Percentiles rank a stretch among this genome's conserved stretches.
These are phyloP conservation scores for Eutrigla gurnardus DNA, from an alignment of 2,797 vertebrate genomes.

Conservation along the genomic window DNA sequence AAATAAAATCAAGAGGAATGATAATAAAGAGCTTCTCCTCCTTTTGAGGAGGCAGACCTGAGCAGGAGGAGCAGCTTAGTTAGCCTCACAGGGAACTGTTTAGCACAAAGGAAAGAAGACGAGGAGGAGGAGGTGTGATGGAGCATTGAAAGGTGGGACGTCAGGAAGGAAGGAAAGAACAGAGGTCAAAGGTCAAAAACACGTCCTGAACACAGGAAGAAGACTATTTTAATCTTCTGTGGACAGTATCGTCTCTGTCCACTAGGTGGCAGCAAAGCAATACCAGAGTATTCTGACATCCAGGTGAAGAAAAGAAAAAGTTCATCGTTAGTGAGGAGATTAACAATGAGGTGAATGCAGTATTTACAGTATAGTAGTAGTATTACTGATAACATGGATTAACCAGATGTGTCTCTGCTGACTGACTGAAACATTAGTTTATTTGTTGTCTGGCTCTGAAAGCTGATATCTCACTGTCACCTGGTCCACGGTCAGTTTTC, in stretches of 20 bases:
- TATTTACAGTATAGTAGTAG: background rate
- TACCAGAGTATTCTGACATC: background rate
- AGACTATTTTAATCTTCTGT: background rate
- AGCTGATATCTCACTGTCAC: constrained; percentile 29
- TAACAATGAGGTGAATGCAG: too few species aligned
- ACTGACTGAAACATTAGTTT: background rate
- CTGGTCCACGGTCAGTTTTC: constrained; percentile 35
- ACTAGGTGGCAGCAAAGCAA: background rate
- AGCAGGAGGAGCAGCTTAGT: too few species aligned
- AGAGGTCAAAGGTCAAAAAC: background rate
- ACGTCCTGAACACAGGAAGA: background rate
- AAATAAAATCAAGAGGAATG: too few species aligned
- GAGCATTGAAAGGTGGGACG: background rate
- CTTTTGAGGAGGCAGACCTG: too few species aligned
- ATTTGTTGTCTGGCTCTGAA: constrained; percentile 7
- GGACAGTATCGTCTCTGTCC: background rate
- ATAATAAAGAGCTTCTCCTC: too few species aligned
- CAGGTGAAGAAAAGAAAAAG: too few species aligned
- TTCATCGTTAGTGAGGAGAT: too few species aligned
- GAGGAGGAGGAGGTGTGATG: background rate
- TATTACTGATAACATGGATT: background rate
- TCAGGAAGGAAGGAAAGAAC: background rate
- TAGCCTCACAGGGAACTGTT: too few species aligned
- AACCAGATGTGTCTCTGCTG: background rate
- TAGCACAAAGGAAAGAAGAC: background rate